Conservation (phyloP, 2,888 invertebrate species). For the Peribatodes rhomboidaria region DNA sequence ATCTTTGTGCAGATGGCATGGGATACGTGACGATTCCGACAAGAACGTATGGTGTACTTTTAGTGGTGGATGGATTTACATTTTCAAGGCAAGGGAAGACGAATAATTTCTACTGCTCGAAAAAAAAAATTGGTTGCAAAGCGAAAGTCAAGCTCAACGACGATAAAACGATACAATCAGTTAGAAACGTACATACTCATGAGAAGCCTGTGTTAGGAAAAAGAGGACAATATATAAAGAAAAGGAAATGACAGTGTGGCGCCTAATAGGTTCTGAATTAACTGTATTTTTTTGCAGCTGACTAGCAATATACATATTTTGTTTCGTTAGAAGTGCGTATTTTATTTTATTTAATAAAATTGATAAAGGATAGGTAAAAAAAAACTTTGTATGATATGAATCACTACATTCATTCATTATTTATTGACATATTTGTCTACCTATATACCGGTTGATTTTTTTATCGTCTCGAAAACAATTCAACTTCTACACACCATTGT, state of each 20-base stretch:
- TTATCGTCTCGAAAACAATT: too few species aligned
- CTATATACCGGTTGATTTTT: too few species aligned
- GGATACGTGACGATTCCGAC: not conserved
- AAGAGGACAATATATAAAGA: constrained; percentile 5
- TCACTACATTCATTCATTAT: too few species aligned
- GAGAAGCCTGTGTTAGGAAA: not conserved
- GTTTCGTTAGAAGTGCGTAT: too few species aligned
- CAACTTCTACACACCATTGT: too few species aligned
- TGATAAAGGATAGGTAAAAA: too few species aligned
- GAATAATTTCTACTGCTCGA: constrained; percentile 1
- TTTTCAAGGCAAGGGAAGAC: constrained; percentile 21
- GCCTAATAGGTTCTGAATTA: too few species aligned
- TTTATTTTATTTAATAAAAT: too few species aligned
- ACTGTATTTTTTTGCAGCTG: too few species aligned
- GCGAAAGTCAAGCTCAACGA: constrained; percentile 14
- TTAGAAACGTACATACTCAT: constrained; percentile 6
- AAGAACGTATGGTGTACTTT: not conserved
- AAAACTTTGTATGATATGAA: too few species aligned
- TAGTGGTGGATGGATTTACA: constrained; percentile 1
- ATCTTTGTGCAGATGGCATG: not conserved
- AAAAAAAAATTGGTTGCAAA: constrained; percentile 12
- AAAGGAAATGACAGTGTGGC: not conserved
- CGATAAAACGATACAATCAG: not conserved
- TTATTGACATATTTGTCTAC: too few species aligned
- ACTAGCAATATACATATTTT: too few species aligned